Percentiles rank a stretch among this genome's conserved stretches.
These are phyloP conservation scores for Xiphydria camelus DNA, from an alignment of 2,888 invertebrate genomes.

Conservation along the genomic window DNA sequence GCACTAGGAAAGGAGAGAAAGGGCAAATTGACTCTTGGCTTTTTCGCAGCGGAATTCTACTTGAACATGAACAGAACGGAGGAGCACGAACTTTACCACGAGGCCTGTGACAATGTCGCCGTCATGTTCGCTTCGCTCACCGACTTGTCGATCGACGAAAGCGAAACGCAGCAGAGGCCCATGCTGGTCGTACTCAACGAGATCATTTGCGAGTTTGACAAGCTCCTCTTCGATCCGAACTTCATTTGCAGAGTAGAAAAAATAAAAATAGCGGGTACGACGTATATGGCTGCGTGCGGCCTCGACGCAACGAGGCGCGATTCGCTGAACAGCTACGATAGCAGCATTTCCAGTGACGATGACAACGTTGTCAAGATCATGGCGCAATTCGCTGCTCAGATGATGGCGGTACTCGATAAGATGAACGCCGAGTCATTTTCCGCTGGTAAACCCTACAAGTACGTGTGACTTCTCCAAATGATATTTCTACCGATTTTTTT, in stretches of 20 bases:
- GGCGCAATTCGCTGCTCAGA: constrained; percentile 73
- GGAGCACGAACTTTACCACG: constrained; percentile 79
- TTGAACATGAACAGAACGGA: constrained; percentile 71
- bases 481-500: not conserved
- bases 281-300: constrained; percentile 97
- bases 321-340: constrained; percentile 56
- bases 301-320: constrained; percentile 74
- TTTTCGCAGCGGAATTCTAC: constrained; percentile 73
- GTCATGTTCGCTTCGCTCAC: constrained; percentile 97
- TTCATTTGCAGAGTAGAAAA: constrained; percentile 80
- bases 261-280: constrained; percentile 95
- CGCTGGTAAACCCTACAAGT: constrained; percentile 46
- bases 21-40: too few species aligned
- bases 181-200: constrained; percentile 72
- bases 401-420: constrained; percentile 68
- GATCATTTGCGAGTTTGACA: constrained; percentile 92
- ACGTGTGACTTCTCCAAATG: constrained; percentile 13
- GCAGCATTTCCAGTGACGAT: constrained; percentile 8
- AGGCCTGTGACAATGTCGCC: constrained; percentile 85
- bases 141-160: constrained; percentile 68
- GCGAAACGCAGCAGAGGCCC: constrained; percentile 61
- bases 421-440: constrained; percentile 64
- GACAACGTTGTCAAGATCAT: constrained; percentile 62
- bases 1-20: not conserved
- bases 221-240: constrained; percentile 69